These are phyloP conservation scores for Megamerina dolium DNA, from an alignment of 2,888 invertebrate species.

Conservation along the genomic window DNA sequence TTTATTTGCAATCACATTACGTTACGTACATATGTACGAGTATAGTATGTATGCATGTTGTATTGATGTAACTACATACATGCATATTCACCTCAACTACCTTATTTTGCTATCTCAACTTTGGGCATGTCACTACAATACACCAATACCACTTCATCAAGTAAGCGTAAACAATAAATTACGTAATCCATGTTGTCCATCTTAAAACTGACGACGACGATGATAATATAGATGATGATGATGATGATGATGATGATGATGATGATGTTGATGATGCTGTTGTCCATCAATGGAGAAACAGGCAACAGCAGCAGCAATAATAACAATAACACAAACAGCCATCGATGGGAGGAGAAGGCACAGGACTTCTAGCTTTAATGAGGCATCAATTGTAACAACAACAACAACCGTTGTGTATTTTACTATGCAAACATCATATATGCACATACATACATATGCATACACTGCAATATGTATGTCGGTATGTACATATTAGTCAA, in stretches of 20 bases:
- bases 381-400: constrained; percentile 9
- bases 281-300: constrained; percentile 33
- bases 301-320: constrained; percentile 16
- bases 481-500: too few species aligned
- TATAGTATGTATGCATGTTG: too few species aligned
- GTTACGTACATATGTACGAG: too few species aligned
- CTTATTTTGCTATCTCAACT: too few species aligned
- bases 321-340: constrained; percentile 3
- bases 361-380: constrained; percentile 10
- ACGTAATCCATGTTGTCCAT: constrained; percentile 44
- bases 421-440: background rate
- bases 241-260: background rate
- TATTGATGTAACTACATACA: too few species aligned
- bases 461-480: too few species aligned
- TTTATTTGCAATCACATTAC: too few species aligned
- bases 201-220: constrained; percentile 19
- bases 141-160: constrained; percentile 30
- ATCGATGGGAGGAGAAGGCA: too few species aligned
- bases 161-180: constrained; percentile 43
- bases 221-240: constrained; percentile 9
- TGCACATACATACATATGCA: constrained; percentile 3
- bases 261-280: constrained; percentile 9
- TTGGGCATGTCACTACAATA: constrained; percentile 26
- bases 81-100: too few species aligned
- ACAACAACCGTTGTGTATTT: background rate